Conservation (phyloP, 2,888 invertebrate species). For the Papilio protenor region DNA sequence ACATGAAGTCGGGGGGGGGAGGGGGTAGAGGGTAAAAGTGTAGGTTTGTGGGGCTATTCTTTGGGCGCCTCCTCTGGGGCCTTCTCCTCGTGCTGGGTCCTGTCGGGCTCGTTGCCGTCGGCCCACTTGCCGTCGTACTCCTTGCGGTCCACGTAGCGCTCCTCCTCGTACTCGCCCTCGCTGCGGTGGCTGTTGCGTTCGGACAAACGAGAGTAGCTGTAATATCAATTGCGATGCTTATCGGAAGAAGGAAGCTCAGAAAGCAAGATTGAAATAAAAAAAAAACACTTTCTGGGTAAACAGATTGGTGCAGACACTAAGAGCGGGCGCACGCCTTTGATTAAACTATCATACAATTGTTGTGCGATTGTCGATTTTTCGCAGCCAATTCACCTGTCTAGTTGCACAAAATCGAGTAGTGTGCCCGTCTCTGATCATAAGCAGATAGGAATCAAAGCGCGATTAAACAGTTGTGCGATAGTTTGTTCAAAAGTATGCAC, state of each 20-base stretch:
- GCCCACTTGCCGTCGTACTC: slow-evolving; percentile 88
- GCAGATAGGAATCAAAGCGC: no score
- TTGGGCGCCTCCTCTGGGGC: slow-evolving; percentile 59
- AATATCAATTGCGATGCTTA: slow-evolving; percentile 42
- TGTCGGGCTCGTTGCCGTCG: slow-evolving; percentile 82
- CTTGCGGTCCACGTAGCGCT: slow-evolving; percentile 85
- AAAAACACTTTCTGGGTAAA: not conserved
- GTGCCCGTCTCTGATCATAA: no score
- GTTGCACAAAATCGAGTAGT: no score
- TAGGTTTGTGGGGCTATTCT: slow-evolving; percentile 58
- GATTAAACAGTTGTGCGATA: no score
- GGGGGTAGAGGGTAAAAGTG: slow-evolving; percentile 31
- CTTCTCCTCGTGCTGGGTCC: slow-evolving; percentile 68
- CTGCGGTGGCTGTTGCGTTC: slow-evolving; percentile 80
- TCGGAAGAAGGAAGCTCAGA: not conserved
- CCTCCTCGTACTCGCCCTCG: slow-evolving; percentile 82
- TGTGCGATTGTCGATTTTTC: no score
- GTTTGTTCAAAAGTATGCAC: no score
- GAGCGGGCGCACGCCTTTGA: no score
- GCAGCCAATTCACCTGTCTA: no score
- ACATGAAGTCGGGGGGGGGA: slow-evolving; percentile 19
- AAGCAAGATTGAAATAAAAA: not conserved
- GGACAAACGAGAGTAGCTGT: slow-evolving; percentile 77
- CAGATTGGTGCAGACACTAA: not conserved
- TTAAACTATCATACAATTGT: no score